Base-by-base conservation (phyloP, 2,113 vertebrate genomes). In the Sorex fumeus region DNA sequence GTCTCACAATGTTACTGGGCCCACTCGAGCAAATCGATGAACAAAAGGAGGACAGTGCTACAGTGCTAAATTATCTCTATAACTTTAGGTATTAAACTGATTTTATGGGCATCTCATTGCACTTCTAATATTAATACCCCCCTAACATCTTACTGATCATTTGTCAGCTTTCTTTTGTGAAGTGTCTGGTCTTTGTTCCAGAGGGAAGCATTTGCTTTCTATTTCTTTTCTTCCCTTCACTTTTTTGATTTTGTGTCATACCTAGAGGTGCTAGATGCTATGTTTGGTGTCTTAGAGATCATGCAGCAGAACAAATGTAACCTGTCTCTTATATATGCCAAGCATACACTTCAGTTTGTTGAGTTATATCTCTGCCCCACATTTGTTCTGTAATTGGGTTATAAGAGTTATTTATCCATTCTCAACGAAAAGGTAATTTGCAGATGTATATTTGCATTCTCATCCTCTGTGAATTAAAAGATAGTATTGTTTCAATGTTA, bases 391-490 rank as follows among this genome's bases (percentile, higher is more conserved):
- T 47, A 64, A 67, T 43, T 78, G 6, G 91, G 45, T 74, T 74
- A 69, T 57, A 47, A 88, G 7, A 86, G 12, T 76, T 78, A 12
- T 69, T 91, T 69, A 67, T 64, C 13, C 15, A 64, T 53, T 57
- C 8, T 70, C 32, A 86, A 19, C 36, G 19, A 57, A 86, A 77
- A 40, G 9, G 5, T 28, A 11, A 19, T 81, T 84, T 77, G 6
- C 62, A 91, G 27, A 74, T 72, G 25, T 16, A 53, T 27, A n/a
- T 84, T 84, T 45, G 7, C 10, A 32, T 60, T 84, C 71, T 78
- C 43, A 62, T 62, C 70, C 90, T 84, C 53, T 92, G 19, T 81
- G 27, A 13, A 81, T 87, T 57, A 90, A 62, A 90, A 40, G 60
- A 62, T 4, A 30, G 21, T 62, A 23, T 81, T n/a, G n/a, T n/a